These are phyloP conservation scores for Andrena haemorrhoa DNA, from an alignment of 2,888 invertebrate species.

Conservation along the genomic window DNA sequence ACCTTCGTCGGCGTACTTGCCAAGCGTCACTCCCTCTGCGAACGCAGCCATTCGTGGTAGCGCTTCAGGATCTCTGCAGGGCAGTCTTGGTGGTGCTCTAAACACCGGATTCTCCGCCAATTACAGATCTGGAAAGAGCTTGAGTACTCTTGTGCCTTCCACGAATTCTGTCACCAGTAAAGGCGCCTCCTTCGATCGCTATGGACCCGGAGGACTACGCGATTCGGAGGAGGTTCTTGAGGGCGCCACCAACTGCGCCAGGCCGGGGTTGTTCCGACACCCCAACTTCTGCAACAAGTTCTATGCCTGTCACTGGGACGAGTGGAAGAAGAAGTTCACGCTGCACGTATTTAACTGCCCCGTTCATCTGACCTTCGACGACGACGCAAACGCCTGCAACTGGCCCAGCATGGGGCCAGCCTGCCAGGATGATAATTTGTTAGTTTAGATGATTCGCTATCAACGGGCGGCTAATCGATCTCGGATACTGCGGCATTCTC, in stretches of 20 bases:
- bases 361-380: conserved; percentile 91
- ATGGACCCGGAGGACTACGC: conserved; percentile 88
- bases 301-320: conserved; percentile 93
- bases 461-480: conserved; percentile 26
- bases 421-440: conserved; percentile 90
- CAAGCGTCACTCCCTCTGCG: conserved; percentile 35
- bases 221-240: conserved; percentile 85
- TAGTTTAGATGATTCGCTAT: conserved; percentile 84
- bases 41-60: background rate
- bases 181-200: conserved; percentile 87
- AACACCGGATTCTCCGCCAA: conserved; percentile 23
- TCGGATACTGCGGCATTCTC: conserved; percentile 8
- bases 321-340: conserved; percentile 90
- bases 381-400: conserved; percentile 91
- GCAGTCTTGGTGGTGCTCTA: background rate
- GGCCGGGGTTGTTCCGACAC: conserved; percentile 87
- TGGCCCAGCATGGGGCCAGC: conserved; percentile 93
- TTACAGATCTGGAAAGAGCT: conserved; percentile 72
- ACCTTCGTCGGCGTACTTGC: conserved; percentile 58
- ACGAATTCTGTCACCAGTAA: conserved; percentile 78
- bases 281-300: conserved; percentile 93
- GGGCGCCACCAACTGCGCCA: conserved; percentile 85
- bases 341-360: conserved; percentile 92
- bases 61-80: background rate
- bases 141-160: conserved; percentile 18